phyloP scores from a whole-genome alignment of 2,113 vertebrate species.

The Dromaius novaehollandiae region DNA sequence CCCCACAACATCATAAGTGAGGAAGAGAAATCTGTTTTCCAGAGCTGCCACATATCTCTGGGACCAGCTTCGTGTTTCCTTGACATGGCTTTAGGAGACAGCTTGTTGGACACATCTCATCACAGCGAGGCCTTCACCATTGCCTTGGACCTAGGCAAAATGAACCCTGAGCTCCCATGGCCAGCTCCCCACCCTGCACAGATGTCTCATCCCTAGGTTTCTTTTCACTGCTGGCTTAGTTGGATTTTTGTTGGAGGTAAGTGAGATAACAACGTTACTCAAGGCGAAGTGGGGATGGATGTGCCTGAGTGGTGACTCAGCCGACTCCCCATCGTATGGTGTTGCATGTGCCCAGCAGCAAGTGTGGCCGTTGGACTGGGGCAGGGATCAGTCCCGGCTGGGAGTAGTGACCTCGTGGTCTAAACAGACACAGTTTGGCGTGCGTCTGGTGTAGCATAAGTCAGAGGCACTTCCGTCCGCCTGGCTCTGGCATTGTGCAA shows the following conservation, averaged over 20 bases:
- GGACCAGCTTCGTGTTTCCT: accelerated
- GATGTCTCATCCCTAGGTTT: background rate
- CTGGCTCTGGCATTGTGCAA: background rate
- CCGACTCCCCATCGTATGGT: background rate
- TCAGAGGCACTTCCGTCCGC: background rate
- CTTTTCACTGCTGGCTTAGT: background rate
- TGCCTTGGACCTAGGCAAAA: background rate
- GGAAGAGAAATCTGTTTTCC: background rate
- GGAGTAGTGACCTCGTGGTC: accelerated
- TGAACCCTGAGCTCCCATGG: background rate
- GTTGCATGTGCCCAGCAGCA: accelerated
- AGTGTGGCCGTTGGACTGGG: background rate
- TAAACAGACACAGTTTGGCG: background rate
- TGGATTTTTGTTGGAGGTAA: background rate
- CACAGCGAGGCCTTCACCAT: accelerated
- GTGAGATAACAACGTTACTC: accelerated
- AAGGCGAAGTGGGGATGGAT: background rate
- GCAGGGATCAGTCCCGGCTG: background rate
- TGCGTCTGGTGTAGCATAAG: background rate
- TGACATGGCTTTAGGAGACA: background rate
- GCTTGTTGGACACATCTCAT: background rate
- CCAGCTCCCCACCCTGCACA: accelerated
- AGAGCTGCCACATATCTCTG: background rate
- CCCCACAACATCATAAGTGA: background rate
- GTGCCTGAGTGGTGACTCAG: too few species aligned